Evolutionary conservation across 2,888 invertebrate genomes (phyloP), one percentile per base, ranked within the genome.

Genomic region (Rhagium mordax): DNA sequence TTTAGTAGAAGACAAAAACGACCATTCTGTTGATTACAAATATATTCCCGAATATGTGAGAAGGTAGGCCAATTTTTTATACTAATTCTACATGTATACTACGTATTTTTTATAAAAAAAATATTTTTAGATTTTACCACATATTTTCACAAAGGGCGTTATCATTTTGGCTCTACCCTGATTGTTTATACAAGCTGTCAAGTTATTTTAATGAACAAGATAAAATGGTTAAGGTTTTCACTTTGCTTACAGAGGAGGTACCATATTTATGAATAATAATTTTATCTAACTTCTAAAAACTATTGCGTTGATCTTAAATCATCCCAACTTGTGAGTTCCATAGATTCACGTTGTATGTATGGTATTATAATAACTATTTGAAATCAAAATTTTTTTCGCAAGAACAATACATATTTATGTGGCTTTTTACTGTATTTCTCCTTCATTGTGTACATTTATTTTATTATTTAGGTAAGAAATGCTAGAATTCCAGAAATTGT

Each of bases 131-230:
- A 48, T 80, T 79, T 71, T 80, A 79, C 67, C 61, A 80, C 41
- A 75, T 80, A 59, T 75, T 77, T 65, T 53, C 71, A 10, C 64
- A 73, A 61, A 69, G 80, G 51, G 62, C 74, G 13, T 51, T 67
- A 20, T 70, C 71, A 1, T 77, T 80, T 69, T 80, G 79, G 80
- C 64, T 78, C 33, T 72, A 78, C 47, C 73, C 72, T 27, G 74
- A 79, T 8, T 51, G 57, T 6, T 27, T 79, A 29, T 80, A 65
- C 27, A 60, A 71, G 55, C 20, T 67, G 6, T 77, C 77, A 2
- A 27, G 13, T 7, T 69, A 71, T 55, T 79, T 70, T 48, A 78
- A 74, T 29, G 78, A 79, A 61, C 76, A 78, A 27, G 62, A 71
- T 41, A 49, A 62, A 20, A 79, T 79, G 79, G 65, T 62, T 1